phyloP scores from a whole-genome alignment of 2,113 vertebrate genomes.

The Erythrocebus patas region DNA sequence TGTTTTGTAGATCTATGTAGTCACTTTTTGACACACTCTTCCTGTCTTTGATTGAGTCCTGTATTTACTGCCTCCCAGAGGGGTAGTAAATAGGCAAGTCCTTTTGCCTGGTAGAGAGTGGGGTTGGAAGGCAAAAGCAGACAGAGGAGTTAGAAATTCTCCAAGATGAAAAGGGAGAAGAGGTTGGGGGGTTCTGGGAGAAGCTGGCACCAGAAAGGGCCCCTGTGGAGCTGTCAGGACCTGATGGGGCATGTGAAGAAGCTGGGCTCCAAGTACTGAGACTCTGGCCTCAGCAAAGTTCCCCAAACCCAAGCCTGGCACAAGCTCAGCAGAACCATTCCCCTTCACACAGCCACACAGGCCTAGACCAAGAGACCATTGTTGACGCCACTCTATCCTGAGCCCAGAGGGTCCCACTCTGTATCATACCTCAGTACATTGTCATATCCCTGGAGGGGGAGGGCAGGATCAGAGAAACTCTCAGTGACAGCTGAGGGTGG shows the following conservation, averaged over 20 bases:
- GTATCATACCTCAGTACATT: neutral
- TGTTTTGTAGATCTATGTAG: neutral
- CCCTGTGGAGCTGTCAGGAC: neutral
- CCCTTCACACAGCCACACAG: fast-evolving
- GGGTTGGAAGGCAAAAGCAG: neutral
- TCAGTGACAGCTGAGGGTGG: neutral
- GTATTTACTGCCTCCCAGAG: neutral
- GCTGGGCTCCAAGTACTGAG: neutral
- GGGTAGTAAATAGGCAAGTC: neutral
- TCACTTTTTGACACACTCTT: neutral
- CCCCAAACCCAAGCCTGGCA: neutral
- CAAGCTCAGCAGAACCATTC: neutral
- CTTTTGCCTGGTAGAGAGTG: neutral
- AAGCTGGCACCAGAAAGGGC: neutral
- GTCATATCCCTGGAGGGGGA: neutral
- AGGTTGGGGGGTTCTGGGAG: neutral
- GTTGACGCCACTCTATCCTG: neutral
- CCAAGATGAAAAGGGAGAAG: neutral
- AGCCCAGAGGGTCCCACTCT: neutral
- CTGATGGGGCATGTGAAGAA: neutral
- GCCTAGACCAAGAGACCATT: too few relatives aligned
- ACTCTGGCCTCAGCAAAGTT: neutral
- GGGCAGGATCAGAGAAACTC: too few relatives aligned
- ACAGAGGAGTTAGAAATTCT: neutral
- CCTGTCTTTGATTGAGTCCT: neutral